Percentiles rank a stretch among this genome's conserved stretches.
Conservation (phyloP, 1,140 invertebrate species). For the Palaemon carinicauda region DNA sequence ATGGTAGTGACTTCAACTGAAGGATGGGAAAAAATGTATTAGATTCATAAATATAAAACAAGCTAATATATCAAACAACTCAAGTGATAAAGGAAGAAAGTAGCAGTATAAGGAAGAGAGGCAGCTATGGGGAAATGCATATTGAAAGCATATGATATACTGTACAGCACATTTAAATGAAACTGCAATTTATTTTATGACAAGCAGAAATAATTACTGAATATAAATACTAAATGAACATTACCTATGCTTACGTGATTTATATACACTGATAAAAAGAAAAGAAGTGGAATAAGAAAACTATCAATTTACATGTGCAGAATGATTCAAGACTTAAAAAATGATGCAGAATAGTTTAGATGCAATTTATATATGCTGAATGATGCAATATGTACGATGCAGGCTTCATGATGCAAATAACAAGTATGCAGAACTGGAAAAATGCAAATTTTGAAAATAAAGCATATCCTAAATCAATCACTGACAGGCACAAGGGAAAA, state of each 20-base stretch:
- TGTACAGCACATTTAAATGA: too few relatives aligned
- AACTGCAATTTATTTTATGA: too few relatives aligned
- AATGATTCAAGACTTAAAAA: too few relatives aligned
- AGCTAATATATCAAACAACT: background rate
- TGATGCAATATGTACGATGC: constrained; percentile 50
- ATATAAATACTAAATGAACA: too few relatives aligned
- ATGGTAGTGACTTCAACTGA: constrained; percentile 63
- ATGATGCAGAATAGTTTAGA: constrained; percentile 31
- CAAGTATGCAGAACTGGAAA: constrained; percentile 31
- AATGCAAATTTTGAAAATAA: constrained; percentile 50
- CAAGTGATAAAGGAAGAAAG: background rate
- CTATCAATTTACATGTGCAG: too few relatives aligned
- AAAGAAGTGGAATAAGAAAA: too few relatives aligned
- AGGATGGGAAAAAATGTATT: background rate
- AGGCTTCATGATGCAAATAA: constrained; percentile 36
- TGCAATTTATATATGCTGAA: constrained; percentile 43
- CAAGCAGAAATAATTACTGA: too few relatives aligned
- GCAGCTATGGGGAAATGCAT: too few relatives aligned
- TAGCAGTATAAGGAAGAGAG: too few relatives aligned
- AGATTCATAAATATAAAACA: background rate
- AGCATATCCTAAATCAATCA: constrained; percentile 39
- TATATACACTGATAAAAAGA: background rate
- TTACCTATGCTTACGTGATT: background rate
- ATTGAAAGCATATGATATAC: too few relatives aligned
- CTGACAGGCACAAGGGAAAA: constrained; percentile 52